phyloP scores from a whole-genome alignment of 2,888 invertebrate species.

The Dione vanillae region DNA sequence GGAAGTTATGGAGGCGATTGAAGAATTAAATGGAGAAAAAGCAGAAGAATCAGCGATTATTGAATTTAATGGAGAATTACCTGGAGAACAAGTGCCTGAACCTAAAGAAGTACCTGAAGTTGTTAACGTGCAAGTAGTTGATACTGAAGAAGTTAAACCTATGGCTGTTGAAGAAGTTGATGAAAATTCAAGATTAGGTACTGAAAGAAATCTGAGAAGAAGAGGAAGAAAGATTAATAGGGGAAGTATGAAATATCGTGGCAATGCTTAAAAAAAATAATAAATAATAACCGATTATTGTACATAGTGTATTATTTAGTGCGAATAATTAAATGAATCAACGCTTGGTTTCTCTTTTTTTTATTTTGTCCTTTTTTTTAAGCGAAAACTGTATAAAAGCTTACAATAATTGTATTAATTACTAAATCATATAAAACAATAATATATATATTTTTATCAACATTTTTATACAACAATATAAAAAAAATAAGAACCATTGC shows the following conservation, averaged over 20 bases:
- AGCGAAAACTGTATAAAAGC: too few species aligned
- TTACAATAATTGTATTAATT: too few species aligned
- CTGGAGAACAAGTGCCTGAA: background rate
- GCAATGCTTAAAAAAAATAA: conserved; percentile 48
- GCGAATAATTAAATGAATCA: conserved; percentile 17
- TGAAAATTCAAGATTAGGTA: conserved; percentile 57
- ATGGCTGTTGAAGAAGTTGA: conserved; percentile 28
- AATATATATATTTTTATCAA: too few species aligned
- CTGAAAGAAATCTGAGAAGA: conserved; percentile 65
- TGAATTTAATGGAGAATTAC: conserved; percentile 29
- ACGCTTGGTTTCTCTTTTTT: conserved; percentile 10
- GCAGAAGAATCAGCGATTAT: conserved; percentile 46
- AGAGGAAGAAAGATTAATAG: conserved; percentile 58
- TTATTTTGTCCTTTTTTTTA: background rate
- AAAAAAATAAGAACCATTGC: too few species aligned
- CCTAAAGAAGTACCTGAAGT: background rate
- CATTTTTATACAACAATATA: too few species aligned
- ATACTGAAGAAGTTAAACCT: conserved; percentile 38
- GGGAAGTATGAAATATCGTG: conserved; percentile 64
- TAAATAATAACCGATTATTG: conserved; percentile 28
- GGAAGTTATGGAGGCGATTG: conserved; percentile 51
- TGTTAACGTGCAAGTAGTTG: conserved; percentile 22
- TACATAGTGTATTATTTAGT: conserved; percentile 40
- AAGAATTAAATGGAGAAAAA: conserved; percentile 17
- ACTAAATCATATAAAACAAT: too few species aligned